Conservation (phyloP, 2,113 vertebrate species). For the Aplodontia rufa region DNA sequence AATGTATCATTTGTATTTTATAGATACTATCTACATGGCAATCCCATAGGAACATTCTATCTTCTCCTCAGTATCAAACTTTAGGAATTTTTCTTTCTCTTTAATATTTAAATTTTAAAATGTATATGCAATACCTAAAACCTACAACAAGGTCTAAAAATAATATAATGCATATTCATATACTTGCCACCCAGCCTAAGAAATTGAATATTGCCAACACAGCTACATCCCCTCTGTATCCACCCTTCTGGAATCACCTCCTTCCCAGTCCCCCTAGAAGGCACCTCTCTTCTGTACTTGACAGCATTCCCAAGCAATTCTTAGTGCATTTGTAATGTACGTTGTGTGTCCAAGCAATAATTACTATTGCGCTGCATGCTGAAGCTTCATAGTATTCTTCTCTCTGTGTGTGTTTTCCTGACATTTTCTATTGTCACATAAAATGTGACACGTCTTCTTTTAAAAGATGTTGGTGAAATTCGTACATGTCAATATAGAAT, state of each 20-base stretch:
- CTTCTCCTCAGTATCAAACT: conserved; percentile 37
- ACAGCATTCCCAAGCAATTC: background rate
- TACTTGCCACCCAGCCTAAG: background rate
- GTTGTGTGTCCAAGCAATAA: background rate
- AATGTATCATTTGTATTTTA: conserved; percentile 15
- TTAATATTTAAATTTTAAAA: conserved; percentile 54
- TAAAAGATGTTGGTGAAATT: background rate
- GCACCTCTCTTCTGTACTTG: background rate
- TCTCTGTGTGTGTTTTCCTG: background rate
- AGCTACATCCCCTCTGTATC: background rate
- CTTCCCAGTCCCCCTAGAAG: too few relatives aligned
- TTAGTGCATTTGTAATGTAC: background rate
- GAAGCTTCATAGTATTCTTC: background rate
- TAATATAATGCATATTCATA: background rate
- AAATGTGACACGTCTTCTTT: background rate
- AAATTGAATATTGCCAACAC: background rate
- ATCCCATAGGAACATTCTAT: background rate
- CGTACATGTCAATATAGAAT: background rate
- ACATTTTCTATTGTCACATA: background rate
- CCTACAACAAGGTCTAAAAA: conserved; percentile 34
- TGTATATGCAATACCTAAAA: conserved; percentile 34
- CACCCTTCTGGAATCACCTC: background rate
- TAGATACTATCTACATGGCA: background rate
- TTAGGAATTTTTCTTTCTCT: background rate
- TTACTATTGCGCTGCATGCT: background rate